Base-by-base conservation (phyloP, 1,140 invertebrate species). In the Lepidurus packardi region DNA sequence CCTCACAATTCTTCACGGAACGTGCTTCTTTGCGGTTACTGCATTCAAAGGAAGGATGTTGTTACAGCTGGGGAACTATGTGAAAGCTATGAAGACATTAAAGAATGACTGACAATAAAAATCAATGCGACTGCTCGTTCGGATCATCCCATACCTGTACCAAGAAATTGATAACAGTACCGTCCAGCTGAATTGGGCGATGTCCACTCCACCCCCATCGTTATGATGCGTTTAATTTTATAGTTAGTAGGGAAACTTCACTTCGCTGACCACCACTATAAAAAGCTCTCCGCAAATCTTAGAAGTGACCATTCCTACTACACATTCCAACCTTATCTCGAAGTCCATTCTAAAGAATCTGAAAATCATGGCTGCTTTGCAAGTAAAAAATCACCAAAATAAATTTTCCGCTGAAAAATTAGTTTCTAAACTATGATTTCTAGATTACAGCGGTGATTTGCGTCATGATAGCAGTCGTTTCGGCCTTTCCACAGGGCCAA, bases 161-260 rank as follows among this genome's bases (percentile, higher is more conserved):
- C 53, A 1, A 65, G 53, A 65, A 65, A 65, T 65, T 65, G 53
- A 65, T 5, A 65, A 65, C 6, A 65, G 13, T 21, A 65, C 21
- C 21, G 53, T 65, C 53, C 53, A 65, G 16, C 53, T 65, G 53
- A 65, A 65, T 11, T n/a, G 53, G 53, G 53, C 53, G 53, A 21
- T 65, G 53, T 65, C 53, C 53, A 21, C 53, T 65, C 53, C 16
- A 16, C 53, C 21, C 53, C 53, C 53, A 16, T 21, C 53, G 7
- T 65, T 65, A 13, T 21, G 53, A 16, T 34, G 21, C 53, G 53
- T 13, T 16, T n/a, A 13, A n/a, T n/a, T 7, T 65, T 7, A 65
- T 5, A 16, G 21, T 65, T 21, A 21, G 13, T 16, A 65, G 21
- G 6, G 53, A 65, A 65, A 65, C 53, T 65, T 65, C 53, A 13